Conservation (phyloP, 2,888 invertebrate genomes). For the Mythimna lalbum region DNA sequence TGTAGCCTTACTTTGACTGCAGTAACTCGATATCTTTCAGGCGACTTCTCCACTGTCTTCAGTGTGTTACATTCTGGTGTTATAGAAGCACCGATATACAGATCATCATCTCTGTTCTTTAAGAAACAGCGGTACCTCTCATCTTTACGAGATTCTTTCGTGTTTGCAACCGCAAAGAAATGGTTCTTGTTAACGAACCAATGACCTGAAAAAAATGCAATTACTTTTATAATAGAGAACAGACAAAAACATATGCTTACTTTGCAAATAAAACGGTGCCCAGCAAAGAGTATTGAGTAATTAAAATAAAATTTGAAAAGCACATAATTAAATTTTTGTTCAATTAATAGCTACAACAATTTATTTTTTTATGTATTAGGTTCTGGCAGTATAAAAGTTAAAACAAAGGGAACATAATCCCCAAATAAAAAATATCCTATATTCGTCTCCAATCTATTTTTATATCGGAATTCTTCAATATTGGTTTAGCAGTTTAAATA, state of each 20-base stretch:
- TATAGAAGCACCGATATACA: slow-evolving; percentile 97
- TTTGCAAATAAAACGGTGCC: background rate
- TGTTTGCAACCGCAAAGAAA: slow-evolving; percentile 99
- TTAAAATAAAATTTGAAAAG: background rate
- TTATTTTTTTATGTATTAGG: background rate
- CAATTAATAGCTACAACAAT: no score
- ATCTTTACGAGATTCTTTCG: slow-evolving; percentile 98
- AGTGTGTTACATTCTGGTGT: slow-evolving; percentile 98
- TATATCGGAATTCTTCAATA: no score
- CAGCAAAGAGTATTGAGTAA: background rate
- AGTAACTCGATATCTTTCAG: slow-evolving; percentile 96
- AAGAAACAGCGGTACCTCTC: slow-evolving; percentile 98
- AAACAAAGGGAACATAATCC: no score
- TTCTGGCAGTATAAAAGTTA: no score
- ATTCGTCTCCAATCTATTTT: no score
- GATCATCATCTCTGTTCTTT: slow-evolving; percentile 98
- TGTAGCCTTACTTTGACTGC: slow-evolving; percentile 91
- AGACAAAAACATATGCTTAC: background rate
- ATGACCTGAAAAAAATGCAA: slow-evolving; percentile 90
- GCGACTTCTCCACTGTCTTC: slow-evolving; percentile 98
- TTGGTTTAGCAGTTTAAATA: no score
- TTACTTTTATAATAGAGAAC: background rate
- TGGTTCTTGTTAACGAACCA: slow-evolving; percentile 99
- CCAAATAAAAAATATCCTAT: no score
- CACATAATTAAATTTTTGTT: background rate